Percentiles rank a stretch among this genome's conserved stretches.
These are phyloP conservation scores for Polyergus mexicanus DNA, from an alignment of 1,140 invertebrate genomes.

Conservation along the genomic window DNA sequence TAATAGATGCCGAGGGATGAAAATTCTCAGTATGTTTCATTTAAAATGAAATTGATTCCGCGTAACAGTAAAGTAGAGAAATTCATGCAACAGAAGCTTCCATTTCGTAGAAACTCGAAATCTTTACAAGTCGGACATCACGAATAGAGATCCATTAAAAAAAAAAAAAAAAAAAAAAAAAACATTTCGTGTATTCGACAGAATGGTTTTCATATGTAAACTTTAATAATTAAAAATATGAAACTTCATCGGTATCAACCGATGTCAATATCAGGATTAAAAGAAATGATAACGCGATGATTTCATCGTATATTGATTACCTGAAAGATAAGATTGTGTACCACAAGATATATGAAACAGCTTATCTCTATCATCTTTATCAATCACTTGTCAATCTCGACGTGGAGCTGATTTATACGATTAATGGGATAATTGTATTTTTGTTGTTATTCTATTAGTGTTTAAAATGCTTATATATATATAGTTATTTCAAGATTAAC, in stretches of 20 bases:
- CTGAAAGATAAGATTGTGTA: conserved; percentile 18
- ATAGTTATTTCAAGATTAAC: too few relatives aligned
- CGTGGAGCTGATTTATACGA: conserved; percentile 7
- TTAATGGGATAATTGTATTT: conserved; percentile 10
- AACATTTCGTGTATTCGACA: neutral
- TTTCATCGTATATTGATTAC: neutral
- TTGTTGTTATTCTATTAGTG: neutral
- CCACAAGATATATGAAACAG: conserved; percentile 37
- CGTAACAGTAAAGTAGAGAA: neutral
- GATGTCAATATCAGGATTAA: conserved; percentile 5
- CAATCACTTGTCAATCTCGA: conserved; percentile 33
- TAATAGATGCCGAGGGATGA: conserved; percentile 31
- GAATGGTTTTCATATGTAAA: neutral
- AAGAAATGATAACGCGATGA: neutral
- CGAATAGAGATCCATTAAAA: neutral
- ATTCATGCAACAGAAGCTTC: neutral
- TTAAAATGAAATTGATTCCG: conserved; percentile 35
- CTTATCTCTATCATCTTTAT: conserved; percentile 35
- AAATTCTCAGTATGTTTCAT: conserved; percentile 8
- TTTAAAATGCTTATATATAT: too few relatives aligned
- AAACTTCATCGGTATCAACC: neutral
- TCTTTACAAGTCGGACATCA: neutral
- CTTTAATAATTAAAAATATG: neutral
- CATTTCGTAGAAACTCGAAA: neutral
- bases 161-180: neutral